Evolutionary conservation across 2,797 vertebrate species (phyloP).

Genomic region (Girardinus metallicus): DNA sequence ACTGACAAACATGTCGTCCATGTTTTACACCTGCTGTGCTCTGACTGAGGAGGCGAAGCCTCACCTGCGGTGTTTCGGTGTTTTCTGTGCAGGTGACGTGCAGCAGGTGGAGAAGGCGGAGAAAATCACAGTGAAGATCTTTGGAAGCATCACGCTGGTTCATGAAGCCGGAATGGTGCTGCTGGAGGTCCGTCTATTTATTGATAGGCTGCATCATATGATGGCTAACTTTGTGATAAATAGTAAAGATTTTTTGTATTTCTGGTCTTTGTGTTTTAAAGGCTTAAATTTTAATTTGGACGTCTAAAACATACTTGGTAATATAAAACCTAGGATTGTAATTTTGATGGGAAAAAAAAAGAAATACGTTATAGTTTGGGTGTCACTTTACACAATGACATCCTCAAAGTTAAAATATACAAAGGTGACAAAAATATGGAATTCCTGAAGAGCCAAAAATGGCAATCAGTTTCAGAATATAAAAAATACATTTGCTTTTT

Average conservation of each 20-base stretch:
- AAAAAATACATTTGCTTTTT: not conserved
- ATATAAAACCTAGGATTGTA: not conserved
- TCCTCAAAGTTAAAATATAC: not conserved
- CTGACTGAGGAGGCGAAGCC: not conserved
- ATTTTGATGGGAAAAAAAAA: not conserved
- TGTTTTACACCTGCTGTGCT: not conserved
- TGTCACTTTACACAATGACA: not conserved
- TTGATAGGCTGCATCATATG: not conserved
- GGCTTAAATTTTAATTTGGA: not conserved
- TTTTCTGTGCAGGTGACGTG: constrained; percentile 80
- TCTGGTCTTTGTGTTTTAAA: not conserved
- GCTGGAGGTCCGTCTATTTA: constrained; percentile 85
- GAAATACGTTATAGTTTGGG: not conserved
- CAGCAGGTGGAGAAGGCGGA: constrained; percentile 92
- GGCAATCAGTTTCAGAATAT: not conserved
- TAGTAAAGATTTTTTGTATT: not conserved
- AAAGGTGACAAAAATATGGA: not conserved
- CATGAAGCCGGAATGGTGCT: constrained; percentile 91
- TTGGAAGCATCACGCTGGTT: constrained; percentile 90
- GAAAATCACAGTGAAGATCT: constrained; percentile 90
- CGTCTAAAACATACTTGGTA: not conserved
- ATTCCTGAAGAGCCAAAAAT: not conserved
- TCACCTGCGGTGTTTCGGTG: not conserved
- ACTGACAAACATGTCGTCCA: too few species aligned
- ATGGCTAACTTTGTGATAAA: not conserved